phyloP scores from a whole-genome alignment of 2,888 invertebrate genomes.

The Leucozona laternaria region DNA sequence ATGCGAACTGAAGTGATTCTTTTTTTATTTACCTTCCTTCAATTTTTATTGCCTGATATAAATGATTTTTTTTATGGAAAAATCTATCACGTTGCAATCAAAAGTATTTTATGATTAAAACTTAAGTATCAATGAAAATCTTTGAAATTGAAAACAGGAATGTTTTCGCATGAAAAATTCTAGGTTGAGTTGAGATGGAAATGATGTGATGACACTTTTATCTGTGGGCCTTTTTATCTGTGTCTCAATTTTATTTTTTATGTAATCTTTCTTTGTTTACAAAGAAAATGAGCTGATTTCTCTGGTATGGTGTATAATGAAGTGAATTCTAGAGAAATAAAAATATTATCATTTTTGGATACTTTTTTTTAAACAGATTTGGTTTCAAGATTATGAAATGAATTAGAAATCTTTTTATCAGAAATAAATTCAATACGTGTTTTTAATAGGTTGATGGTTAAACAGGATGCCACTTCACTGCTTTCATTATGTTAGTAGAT shows the following conservation, averaged over 20 bases:
- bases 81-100: neutral
- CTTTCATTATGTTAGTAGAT: too few relatives aligned
- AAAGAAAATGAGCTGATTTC: neutral
- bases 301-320: neutral
- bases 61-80: neutral
- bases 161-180: neutral
- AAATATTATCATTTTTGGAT: neutral
- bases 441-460: too few relatives aligned
- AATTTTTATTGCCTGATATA: neutral
- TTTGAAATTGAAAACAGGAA: conserved; percentile 18
- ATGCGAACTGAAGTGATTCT: conserved; percentile 1
- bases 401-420: neutral
- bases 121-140: conserved; percentile 9
- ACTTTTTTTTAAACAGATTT: neutral
- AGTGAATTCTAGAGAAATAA: neutral
- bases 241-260: neutral
- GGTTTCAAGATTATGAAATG: neutral
- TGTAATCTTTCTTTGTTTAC: neutral
- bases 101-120: conserved; percentile 18
- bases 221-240: neutral
- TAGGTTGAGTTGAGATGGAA: neutral
- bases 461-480: too few relatives aligned
- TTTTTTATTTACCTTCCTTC: neutral
- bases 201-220: neutral
- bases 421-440: neutral